Base-by-base conservation (phyloP, 1,140 invertebrate species). In the Patella vulgata region DNA sequence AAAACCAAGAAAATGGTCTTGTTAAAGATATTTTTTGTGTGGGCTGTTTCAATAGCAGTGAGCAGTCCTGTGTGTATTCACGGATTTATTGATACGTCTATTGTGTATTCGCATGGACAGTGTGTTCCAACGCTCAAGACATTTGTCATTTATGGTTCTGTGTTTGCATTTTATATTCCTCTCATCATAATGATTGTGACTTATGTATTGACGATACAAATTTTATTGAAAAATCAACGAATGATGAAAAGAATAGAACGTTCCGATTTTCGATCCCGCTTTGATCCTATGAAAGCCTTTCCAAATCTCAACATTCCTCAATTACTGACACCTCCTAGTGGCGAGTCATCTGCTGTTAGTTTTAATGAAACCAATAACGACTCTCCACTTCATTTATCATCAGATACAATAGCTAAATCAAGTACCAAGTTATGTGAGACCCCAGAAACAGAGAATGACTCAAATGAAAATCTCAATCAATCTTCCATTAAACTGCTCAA, bases 131-230 rank as follows among this genome's bases (percentile, higher is more conserved):
- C 66, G 6, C 56, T 81, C n/a, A 69, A 68, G 33, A 72, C 80
- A 3, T 96, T 95, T 86, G 93, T 95, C 80, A 88, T 96, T 60
- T 94, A 96, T 70, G 95, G 94, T 17, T 96, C 94, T 40, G 91
- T 97, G 71, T 81, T 97, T 69, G 95, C 94, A 68, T 99, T 99
- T 85, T 97, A 97, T 85, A 94, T 98, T 64, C 96, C 96, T 3
- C 87, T 99, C 40, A 87, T 91, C 9, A 94, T 98, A 47, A 98
- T 98, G 95, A 85, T 97, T 73, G 85, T 95, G 33, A 97, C 95
- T 2, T 98, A 97, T 77, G 90, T 92, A 3, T 87, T 97, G 52
- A 98, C 96, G 0, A 93, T 97, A 1, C 87, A 91, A 17, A 81
- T 82, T 39, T 62, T 84, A 9, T 72, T 77, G 70, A 70, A 73